A percentile compares a stretch with the other conserved stretches of the same genome.
Conservation (phyloP, 2,888 invertebrate species). For the Arrhopalites spinosus region DNA sequence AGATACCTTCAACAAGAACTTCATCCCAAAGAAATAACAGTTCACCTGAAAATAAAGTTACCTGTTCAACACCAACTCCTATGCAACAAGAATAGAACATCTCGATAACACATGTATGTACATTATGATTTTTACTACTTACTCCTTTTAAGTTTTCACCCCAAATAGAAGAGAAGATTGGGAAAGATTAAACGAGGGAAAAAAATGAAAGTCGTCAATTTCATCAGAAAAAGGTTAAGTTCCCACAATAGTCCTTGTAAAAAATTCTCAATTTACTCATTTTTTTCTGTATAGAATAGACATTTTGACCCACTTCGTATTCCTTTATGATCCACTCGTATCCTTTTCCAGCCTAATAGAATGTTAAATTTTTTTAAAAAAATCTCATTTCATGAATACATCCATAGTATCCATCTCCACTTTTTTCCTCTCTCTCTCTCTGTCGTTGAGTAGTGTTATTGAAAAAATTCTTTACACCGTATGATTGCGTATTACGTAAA, state of each 20-base stretch:
- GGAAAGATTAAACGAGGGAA: not conserved
- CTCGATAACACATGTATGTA: too few relatives aligned
- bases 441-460: too few relatives aligned
- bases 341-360: slow-evolving; percentile 23
- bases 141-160: slow-evolving; percentile 14
- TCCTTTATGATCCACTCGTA: slow-evolving; percentile 14
- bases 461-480: not conserved
- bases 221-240: slow-evolving; percentile 20
- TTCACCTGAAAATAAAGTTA: not conserved
- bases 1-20: not conserved
- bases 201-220: slow-evolving; percentile 5
- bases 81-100: too few relatives aligned
- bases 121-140: too few relatives aligned
- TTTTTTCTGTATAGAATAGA: slow-evolving; percentile 13
- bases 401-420: slow-evolving; percentile 1
- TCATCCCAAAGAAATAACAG: not conserved
- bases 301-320: slow-evolving; percentile 31
- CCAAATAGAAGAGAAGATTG: slow-evolving; percentile 6
- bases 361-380: not conserved
- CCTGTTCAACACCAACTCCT: slow-evolving; percentile 2
- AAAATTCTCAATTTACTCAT: slow-evolving; percentile 21
- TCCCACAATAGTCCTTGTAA: slow-evolving; percentile 10
- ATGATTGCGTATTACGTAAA: slow-evolving; percentile 9
- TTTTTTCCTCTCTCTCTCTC: not conserved
- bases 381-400: not conserved